Conservation (phyloP, 2,888 invertebrate species). For the Drosophila sordidapex region DNA sequence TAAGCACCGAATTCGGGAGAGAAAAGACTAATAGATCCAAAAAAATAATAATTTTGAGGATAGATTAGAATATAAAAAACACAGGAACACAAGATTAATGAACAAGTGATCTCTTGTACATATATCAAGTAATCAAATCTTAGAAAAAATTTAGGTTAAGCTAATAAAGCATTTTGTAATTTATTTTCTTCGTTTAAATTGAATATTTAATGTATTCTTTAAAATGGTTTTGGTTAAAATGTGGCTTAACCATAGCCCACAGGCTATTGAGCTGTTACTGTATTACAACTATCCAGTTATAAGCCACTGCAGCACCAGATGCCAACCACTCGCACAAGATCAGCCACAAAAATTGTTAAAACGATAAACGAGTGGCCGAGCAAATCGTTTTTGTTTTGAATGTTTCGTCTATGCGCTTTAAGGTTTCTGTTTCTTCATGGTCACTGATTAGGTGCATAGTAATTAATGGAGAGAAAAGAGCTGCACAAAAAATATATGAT, state of each 20-base stretch:
- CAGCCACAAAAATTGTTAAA: neutral
- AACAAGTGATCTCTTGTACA: neutral
- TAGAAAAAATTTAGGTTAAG: neutral
- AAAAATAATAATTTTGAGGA: neutral
- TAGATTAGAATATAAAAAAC: neutral
- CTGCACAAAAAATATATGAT: conserved; percentile 59
- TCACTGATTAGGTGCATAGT: conserved; percentile 76
- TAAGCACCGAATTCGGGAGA: neutral
- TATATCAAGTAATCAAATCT: neutral
- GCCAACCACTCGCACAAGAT: conserved; percentile 22
- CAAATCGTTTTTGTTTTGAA: conserved; percentile 14
- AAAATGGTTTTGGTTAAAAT: neutral
- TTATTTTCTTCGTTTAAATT: neutral
- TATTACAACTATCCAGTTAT: conserved; percentile 8
- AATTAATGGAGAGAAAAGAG: conserved; percentile 60
- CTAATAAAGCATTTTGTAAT: neutral
- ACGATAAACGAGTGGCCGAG: conserved; percentile 22
- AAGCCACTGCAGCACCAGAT: conserved; percentile 5
- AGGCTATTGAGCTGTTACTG: neutral
- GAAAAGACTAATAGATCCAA: neutral
- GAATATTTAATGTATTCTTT: neutral
- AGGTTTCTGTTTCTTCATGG: conserved; percentile 70
- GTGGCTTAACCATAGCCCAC: neutral
- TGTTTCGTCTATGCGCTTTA: conserved; percentile 41
- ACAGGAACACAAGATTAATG: neutral